Percentiles rank a stretch among this genome's conserved stretches.
Conservation (phyloP, 37 sponge, comb jelly and placozoan genomes). For the Beroe ovata region DNA sequence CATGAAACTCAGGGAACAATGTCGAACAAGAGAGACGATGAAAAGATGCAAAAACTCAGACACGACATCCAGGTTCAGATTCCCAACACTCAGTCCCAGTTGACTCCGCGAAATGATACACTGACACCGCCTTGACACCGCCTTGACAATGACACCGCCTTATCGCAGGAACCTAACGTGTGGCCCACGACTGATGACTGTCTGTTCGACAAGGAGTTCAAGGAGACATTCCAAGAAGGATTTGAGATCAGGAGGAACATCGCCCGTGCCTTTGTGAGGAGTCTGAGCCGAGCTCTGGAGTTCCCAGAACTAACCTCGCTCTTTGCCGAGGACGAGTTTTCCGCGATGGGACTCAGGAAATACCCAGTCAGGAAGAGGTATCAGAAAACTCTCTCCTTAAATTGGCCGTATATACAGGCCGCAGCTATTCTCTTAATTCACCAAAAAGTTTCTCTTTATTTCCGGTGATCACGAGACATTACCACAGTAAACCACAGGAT, state of each 20-base stretch:
- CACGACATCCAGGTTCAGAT: constrained; percentile 22
- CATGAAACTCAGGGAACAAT: constrained; percentile 17
- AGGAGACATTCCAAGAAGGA: constrained; percentile 35
- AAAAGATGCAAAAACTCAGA: constrained; percentile 18
- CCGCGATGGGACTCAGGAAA: constrained; percentile 57
- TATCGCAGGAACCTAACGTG: constrained; percentile 41
- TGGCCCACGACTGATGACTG: constrained; percentile 35
- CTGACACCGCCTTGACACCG: no score
- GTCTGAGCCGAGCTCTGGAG: constrained; percentile 11
- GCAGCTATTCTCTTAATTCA: no score
- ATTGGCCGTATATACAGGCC: no score
- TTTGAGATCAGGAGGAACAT: constrained; percentile 35
- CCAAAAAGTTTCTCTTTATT: no score
- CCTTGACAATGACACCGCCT: background rate
- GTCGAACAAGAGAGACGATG: background rate
- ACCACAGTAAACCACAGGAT: no score
- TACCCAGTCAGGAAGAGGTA: constrained; percentile 33
- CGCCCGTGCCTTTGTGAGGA: constrained; percentile 23
- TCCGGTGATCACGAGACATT: no score
- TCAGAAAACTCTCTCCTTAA: no score
- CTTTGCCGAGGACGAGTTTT: constrained; percentile 50
- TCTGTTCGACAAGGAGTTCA: constrained; percentile 31
- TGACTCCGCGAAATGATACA: background rate
- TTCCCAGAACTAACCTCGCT: background rate
- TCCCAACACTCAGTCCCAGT: background rate